Evolutionary conservation across 2,113 vertebrate genomes (phyloP).

Genomic region (Callipepla squamata): DNA sequence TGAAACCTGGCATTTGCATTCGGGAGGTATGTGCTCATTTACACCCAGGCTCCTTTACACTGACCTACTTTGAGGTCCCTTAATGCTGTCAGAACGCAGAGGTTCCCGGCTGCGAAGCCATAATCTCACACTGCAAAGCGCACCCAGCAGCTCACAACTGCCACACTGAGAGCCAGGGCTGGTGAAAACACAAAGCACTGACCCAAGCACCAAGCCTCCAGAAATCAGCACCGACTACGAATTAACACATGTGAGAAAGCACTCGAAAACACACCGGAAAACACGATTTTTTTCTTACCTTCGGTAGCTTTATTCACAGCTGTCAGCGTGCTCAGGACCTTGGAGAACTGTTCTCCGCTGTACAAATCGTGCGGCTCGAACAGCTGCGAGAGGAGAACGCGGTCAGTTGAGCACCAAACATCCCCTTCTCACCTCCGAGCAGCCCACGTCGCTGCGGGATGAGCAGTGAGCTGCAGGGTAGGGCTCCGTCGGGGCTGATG

Average conservation of each 20-base stretch:
- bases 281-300: slow-evolving; percentile 80
- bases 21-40: neutral
- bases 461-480: neutral
- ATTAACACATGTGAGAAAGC: neutral
- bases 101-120: neutral
- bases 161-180: neutral
- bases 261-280: neutral
- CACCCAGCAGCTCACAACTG: neutral
- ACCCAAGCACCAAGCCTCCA: neutral
- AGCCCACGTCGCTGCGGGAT: neutral
- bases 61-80: slow-evolving; percentile 37
- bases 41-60: neutral
- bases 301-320: slow-evolving; percentile 92
- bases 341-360: slow-evolving; percentile 89
- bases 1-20: slow-evolving; percentile 10
- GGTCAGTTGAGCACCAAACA: neutral
- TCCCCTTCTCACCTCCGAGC: neutral
- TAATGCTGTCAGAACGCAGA: neutral
- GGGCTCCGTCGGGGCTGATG: neutral
- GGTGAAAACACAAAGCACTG: neutral
- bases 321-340: slow-evolving; percentile 87
- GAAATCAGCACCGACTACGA: neutral
- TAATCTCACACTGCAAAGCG: neutral
- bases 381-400: slow-evolving; percentile 77
- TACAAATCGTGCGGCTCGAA: slow-evolving; percentile 93